These are phyloP conservation scores for Psilopsiagon aymara DNA, from an alignment of 2,113 vertebrate genomes.

Conservation along the genomic window DNA sequence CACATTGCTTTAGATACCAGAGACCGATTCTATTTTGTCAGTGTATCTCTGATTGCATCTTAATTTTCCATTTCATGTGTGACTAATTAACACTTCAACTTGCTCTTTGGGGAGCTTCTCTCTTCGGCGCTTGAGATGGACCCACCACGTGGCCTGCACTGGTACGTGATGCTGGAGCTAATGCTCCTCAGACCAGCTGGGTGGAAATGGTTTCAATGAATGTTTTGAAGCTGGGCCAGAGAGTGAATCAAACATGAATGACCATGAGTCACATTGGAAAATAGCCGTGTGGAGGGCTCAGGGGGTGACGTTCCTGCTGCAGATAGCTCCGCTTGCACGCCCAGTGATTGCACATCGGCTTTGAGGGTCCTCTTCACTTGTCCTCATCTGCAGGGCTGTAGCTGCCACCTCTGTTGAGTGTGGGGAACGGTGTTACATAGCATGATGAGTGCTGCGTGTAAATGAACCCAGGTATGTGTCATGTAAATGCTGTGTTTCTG, in stretches of 20 bases:
- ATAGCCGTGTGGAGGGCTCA: not conserved
- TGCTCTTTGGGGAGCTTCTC: not conserved
- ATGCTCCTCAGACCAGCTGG: not conserved
- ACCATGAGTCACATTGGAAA: conserved; percentile 59
- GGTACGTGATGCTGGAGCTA: not conserved
- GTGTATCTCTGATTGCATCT: not conserved
- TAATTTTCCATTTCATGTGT: not conserved
- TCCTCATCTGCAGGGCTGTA: not conserved
- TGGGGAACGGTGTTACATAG: not conserved
- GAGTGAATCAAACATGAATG: conserved; percentile 63
- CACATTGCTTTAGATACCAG: not conserved
- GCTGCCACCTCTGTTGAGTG: not conserved
- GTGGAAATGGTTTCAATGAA: conserved; percentile 29
- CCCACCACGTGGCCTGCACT: not conserved
- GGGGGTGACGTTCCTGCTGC: not conserved
- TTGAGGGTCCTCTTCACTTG: accelerated
- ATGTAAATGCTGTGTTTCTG: not conserved
- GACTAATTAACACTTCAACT: not conserved
- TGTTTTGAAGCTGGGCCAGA: conserved; percentile 48
- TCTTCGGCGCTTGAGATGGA: not conserved
- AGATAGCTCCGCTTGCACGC: not conserved
- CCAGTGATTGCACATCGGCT: accelerated
- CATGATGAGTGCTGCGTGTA: not conserved
- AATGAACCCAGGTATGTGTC: not conserved
- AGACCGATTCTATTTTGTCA: not conserved